These are phyloP conservation scores for Hymenopus coronatus DNA, from an alignment of 2,888 invertebrate genomes.

Conservation along the genomic window DNA sequence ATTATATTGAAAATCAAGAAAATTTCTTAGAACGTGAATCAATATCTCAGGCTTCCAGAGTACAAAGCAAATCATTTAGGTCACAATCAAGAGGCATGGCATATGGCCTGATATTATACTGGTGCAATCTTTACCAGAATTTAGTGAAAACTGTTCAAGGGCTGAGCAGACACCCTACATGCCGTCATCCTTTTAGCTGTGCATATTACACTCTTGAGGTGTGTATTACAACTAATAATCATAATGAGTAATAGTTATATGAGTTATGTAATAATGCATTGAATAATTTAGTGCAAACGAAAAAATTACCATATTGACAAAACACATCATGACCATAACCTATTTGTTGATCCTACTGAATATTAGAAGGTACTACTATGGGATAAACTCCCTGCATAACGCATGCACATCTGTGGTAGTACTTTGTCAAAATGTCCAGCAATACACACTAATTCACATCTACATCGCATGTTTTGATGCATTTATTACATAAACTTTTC, in stretches of 20 bases:
- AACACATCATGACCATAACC: too few species aligned
- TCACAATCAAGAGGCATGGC: neutral
- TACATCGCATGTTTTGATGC: too few species aligned
- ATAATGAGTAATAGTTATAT: neutral
- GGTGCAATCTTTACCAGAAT: neutral
- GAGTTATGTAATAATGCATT: too few species aligned
- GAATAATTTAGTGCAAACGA: too few species aligned
- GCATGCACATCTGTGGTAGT: too few species aligned
- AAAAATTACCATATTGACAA: too few species aligned
- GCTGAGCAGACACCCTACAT: conserved; percentile 50
- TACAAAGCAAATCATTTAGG: neutral
- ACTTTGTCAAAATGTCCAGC: too few species aligned
- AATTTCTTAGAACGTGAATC: conserved; percentile 9
- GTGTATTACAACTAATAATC: conserved; percentile 32
- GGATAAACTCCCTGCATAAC: too few species aligned
- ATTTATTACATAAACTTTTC: too few species aligned
- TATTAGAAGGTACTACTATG: too few species aligned
- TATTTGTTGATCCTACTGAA: too few species aligned
- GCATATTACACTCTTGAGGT: conserved; percentile 56
- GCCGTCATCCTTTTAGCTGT: conserved; percentile 64
- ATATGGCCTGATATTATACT: neutral
- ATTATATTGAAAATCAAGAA: conserved; percentile 32
- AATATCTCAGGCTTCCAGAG: neutral
- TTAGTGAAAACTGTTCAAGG: conserved; percentile 46
- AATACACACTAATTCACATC: too few species aligned